Evolutionary conservation across 2,797 vertebrate genomes (phyloP), one percentile per base, ranked within the genome.

Genomic region (Rhinophrynus dorsalis): DNA sequence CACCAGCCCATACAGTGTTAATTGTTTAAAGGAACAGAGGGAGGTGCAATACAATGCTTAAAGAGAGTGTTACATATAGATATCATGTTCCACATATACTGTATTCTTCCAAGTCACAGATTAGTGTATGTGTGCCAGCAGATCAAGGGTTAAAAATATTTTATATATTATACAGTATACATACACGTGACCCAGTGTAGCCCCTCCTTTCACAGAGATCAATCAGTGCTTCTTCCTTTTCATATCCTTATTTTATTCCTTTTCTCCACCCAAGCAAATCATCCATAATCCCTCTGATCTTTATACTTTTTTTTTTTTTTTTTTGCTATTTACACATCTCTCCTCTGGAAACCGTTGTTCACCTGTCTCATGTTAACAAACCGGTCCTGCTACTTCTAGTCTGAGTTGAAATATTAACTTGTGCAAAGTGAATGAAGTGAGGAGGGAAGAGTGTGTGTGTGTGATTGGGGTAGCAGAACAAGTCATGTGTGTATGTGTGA

Each of bases 191-290:
- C 13, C 37, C 37, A 15, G 37, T 1, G 5, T 12, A 45, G 42
- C 42, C 18, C 18, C 42, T 45, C 42, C 42, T 20, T 18, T 8
- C 6, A 8, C 42, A 13, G 18, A n/a, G 42, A 20, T 13, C 17
- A 5, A 45, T 15, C 42, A 17, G 17, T 57, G 56, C 47, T 51
- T 72, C 74, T 52, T 74, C 67, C 64, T 15, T 42, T 59, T 44
- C 55, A 75, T 75, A 68, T 72, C 78, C 54, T 1, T 60, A 35
- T 17, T 37, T 11, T 20, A 56, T n/a, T 70, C 62, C 78, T 76
- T 35, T 6, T 62, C 74, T 7, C 75, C 26, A 37, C 29, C 75
- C 74, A 38, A 68, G 72, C 80, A 75, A 47, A 76, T 52, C 68
- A 67, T 69, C 51, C 64, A 21, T 75, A 68, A 63, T 32, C 10